Base-by-base conservation (phyloP, 2,888 invertebrate genomes). In the Leucophenga montana region DNA sequence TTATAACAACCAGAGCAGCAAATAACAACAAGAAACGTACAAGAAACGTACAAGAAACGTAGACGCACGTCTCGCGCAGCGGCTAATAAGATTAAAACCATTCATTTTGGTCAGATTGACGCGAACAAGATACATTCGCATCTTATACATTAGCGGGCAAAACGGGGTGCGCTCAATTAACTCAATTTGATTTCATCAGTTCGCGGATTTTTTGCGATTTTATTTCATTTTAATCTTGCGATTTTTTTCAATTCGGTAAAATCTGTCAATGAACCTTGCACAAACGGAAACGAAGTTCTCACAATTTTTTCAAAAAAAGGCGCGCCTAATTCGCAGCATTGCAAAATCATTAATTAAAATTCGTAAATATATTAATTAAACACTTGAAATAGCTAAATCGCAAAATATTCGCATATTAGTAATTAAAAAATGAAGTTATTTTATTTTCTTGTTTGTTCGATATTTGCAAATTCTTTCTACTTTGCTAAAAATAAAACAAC, bases 71-170 rank as follows among this genome's bases (percentile, higher is more conserved):
- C 39, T 44, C 62, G 66, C 69, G 33, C 71, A 75, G 76, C 57
- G 68, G 66, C 74, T 83, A 82, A 82, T 80, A 74, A 76, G 84
- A 83, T 83, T 82, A 80, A 82, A 73, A 73, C 67, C 80, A 77
- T 82, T 82, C 78, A 82, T 80, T 81, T 81, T 71, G 66, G 74
- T 75, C 18, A 54, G 11, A 54, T 54, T 9, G n/a, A 57, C 57
- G 31, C 18, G 20, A 53, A 53, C 16, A 53, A 39, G 39, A 50
- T 16, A 18, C 50, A 27, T 57, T 57, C 57, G 31, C 73, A 81
- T 83, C 78, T 76, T 70, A 33, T 59, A 68, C 73, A 73, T 72
- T 71, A 44, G 54, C 57, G 22, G 54, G 67, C 44, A 64, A 68
- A 73, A 70, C 66, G 68, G 71, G 67, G 72, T 72, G 69, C 69